Conservation (phyloP, 1,140 invertebrate genomes). For the Drosophila leontia region DNA sequence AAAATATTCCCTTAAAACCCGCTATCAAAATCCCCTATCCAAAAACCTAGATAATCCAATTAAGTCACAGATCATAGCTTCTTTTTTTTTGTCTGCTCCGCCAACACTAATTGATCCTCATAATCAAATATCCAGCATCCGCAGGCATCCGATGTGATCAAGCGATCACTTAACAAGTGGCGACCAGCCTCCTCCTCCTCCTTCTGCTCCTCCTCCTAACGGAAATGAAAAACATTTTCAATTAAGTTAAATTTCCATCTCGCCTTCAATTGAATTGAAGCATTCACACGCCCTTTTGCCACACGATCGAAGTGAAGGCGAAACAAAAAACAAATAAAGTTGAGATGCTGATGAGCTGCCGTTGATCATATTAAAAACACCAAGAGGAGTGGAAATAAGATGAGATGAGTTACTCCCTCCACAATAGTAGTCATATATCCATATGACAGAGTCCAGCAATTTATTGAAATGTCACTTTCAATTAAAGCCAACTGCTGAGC, state of each 20-base stretch:
- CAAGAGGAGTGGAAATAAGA: conserved; percentile 34
- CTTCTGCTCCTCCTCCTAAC: conserved; percentile 12
- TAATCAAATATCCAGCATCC: conserved; percentile 48
- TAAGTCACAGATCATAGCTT: conserved; percentile 13
- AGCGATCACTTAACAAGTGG: conserved; percentile 39
- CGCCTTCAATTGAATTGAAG: conserved; percentile 48
- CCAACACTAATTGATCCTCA: conserved; percentile 38
- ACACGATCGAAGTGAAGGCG: conserved; percentile 51
- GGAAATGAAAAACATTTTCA: conserved; percentile 71
- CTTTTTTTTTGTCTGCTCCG: not conserved
- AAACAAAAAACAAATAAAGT: conserved; percentile 37
- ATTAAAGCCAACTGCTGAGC: conserved; percentile 80
- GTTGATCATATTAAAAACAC: conserved; percentile 77
- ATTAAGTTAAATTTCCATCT: conserved; percentile 69
- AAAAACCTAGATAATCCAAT: conserved; percentile 32
- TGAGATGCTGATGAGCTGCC: conserved; percentile 79
- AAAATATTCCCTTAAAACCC: not conserved
- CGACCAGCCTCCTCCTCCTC: conserved; percentile 3
- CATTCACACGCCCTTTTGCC: conserved; percentile 82
- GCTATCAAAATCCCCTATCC: conserved; percentile 1
- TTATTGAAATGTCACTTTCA: conserved; percentile 83
- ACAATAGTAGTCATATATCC: conserved; percentile 18
- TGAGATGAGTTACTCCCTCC: conserved; percentile 34
- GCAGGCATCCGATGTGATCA: conserved; percentile 25
- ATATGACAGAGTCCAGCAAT: conserved; percentile 46